These are phyloP conservation scores for Falco columbarius DNA, from an alignment of 2,797 vertebrate species.

Conservation along the genomic window DNA sequence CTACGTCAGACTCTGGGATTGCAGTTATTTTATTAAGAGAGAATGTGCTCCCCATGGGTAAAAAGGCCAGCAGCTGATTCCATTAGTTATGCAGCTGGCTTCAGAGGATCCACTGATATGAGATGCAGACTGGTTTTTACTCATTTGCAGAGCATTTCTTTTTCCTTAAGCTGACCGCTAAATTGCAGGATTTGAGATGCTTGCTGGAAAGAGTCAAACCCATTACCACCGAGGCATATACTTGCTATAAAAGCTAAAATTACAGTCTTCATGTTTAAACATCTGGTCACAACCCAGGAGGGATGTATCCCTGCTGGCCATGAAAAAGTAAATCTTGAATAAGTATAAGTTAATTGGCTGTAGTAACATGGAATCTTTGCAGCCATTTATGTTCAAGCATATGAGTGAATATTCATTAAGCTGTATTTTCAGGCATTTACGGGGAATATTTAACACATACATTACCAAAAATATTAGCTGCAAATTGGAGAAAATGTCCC, in stretches of 20 bases:
- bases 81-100: slow-evolving; percentile 51
- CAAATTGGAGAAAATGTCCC: background rate
- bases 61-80: slow-evolving; percentile 19
- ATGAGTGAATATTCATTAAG: slow-evolving; percentile 23
- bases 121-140: background rate
- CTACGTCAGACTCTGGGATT: background rate
- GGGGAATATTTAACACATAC: slow-evolving; percentile 37
- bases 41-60: background rate
- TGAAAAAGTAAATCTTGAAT: slow-evolving; percentile 54
- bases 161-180: slow-evolving; percentile 29
- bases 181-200: slow-evolving; percentile 34
- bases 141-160: slow-evolving; percentile 8
- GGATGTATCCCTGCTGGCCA: background rate
- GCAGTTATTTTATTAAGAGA: slow-evolving; percentile 27
- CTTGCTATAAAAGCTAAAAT: slow-evolving; percentile 43
- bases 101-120: background rate
- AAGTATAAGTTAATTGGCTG: slow-evolving; percentile 56
- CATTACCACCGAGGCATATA: slow-evolving; percentile 33
- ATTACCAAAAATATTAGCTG: background rate
- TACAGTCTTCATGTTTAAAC: slow-evolving; percentile 31
- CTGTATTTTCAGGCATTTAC: slow-evolving; percentile 16
- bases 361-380: slow-evolving; percentile 24
- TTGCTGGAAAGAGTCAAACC: slow-evolving; percentile 24
- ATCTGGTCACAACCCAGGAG: slow-evolving; percentile 54
- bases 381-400: slow-evolving; percentile 9